Percentiles rank a stretch among this genome's conserved stretches.
Evolutionary conservation across 2,888 invertebrate species (phyloP).

Genomic region (Drosophila pegasa): DNA sequence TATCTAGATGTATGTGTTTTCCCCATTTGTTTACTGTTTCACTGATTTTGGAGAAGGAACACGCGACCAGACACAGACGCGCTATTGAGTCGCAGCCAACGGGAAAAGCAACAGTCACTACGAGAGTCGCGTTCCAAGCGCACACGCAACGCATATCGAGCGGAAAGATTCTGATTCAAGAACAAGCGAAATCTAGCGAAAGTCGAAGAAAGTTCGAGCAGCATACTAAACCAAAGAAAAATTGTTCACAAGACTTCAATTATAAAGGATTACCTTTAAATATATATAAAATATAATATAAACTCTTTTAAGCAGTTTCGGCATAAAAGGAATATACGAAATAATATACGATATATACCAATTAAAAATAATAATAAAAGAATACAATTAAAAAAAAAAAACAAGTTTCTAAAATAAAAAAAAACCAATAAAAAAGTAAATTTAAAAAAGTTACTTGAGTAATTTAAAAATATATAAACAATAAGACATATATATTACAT

Average conservation of each 20-base stretch:
- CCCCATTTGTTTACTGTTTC: constrained; percentile 51
- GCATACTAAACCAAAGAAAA: background rate
- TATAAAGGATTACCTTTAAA: background rate
- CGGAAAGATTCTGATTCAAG: constrained; percentile 41
- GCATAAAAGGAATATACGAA: background rate
- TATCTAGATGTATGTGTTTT: constrained; percentile 20
- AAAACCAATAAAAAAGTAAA: too few species aligned
- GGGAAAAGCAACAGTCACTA: constrained; percentile 67
- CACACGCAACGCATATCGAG: constrained; percentile 62
- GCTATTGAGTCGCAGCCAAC: constrained; percentile 59
- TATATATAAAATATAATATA: background rate
- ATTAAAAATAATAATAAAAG: background rate
- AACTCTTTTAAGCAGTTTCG: background rate
- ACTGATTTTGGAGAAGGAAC: constrained; percentile 73
- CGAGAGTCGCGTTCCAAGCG: constrained; percentile 66
- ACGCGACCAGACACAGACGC: constrained; percentile 47
- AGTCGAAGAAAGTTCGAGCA: constrained; percentile 21
- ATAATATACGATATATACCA: background rate
- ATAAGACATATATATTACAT: too few species aligned
- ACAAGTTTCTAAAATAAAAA: background rate
- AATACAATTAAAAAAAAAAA: background rate
- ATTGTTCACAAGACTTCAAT: background rate
- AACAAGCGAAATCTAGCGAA: constrained; percentile 9
- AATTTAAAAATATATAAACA: too few species aligned
- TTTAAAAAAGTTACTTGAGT: too few species aligned